Percentiles rank a stretch among this genome's conserved stretches.
These are phyloP conservation scores for Peromyscus nudipes DNA, from an alignment of 2,797 vertebrate genomes.

Conservation along the genomic window DNA sequence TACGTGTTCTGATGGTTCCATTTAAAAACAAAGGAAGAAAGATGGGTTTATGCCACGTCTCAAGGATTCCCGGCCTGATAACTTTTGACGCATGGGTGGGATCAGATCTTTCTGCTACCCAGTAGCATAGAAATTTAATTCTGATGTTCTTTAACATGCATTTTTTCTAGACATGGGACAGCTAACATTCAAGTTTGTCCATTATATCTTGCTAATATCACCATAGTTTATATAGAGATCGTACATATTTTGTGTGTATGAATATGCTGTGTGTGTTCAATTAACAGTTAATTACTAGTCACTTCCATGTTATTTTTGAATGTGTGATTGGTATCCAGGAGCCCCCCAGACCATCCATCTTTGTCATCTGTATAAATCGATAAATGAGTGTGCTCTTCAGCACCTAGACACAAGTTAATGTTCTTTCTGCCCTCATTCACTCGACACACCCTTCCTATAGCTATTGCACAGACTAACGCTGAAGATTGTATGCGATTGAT, in stretches of 20 bases:
- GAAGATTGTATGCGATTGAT: rapidly evolving
- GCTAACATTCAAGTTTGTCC: not conserved
- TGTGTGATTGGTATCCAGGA: not conserved
- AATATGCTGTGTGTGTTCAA: not conserved
- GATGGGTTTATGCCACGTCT: not conserved
- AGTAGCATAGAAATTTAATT: not conserved
- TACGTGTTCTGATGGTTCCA: not conserved
- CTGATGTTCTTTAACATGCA: not conserved
- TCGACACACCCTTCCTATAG: not conserved
- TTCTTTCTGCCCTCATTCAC: rapidly evolving
- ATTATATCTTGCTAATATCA: not conserved
- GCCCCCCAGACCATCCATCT: not conserved
- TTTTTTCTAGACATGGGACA: not conserved
- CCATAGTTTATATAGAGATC: not conserved
- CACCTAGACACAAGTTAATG: not conserved
- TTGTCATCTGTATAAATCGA: not conserved
- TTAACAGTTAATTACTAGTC: not conserved
- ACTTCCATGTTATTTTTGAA: not conserved
- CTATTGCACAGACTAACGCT: rapidly evolving
- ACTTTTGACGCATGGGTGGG: not conserved
- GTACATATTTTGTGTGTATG: not conserved
- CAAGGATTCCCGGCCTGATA: not conserved
- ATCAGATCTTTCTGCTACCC: not conserved
- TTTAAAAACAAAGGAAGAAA: not conserved
- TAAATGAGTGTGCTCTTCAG: not conserved